These are phyloP conservation scores for Neosalanx taihuensis DNA, from an alignment of 2,797 vertebrate genomes.

Conservation along the genomic window DNA sequence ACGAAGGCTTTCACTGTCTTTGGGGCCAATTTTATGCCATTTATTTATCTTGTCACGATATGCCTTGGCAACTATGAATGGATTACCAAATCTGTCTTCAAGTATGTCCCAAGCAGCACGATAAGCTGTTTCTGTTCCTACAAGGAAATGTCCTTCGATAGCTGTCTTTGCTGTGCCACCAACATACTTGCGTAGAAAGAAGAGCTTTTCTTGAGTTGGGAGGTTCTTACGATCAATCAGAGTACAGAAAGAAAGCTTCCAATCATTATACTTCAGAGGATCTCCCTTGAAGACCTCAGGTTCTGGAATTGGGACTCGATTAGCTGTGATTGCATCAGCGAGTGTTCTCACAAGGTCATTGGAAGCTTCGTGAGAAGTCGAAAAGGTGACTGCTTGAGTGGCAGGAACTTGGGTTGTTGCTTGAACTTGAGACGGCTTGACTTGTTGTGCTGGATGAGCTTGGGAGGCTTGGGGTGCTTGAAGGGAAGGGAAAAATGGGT, in stretches of 20 bases:
- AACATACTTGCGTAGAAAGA: constrained; percentile 5
- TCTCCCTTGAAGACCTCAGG: constrained; percentile 5
- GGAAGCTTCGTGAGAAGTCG: too few relatives aligned
- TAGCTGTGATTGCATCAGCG: constrained; percentile 1
- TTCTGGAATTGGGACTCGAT: constrained; percentile 1
- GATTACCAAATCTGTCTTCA: constrained; percentile 13
- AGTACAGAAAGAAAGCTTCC: constrained; percentile 7
- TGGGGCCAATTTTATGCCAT: constrained; percentile 29
- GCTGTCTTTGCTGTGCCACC: neutral
- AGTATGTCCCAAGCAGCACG: neutral
- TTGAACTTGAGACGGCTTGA: too few relatives aligned
- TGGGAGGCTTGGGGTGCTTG: too few relatives aligned
- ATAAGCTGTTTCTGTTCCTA: too few relatives aligned
- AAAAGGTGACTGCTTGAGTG: too few relatives aligned
- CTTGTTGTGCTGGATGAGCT: too few relatives aligned
- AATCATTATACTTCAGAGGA: constrained; percentile 17
- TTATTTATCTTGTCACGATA: constrained; percentile 27
- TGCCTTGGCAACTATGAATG: neutral
- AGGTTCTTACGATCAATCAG: constrained; percentile 15
- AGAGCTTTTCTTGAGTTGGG: constrained; percentile 15
- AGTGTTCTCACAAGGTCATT: neutral
- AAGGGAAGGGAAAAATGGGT: too few relatives aligned
- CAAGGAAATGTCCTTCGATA: too few relatives aligned
- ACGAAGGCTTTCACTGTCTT: constrained; percentile 22
- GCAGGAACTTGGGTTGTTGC: too few relatives aligned